phyloP scores from a whole-genome alignment of 2,797 vertebrate genomes.

The Melanotaenia trifasciata region DNA sequence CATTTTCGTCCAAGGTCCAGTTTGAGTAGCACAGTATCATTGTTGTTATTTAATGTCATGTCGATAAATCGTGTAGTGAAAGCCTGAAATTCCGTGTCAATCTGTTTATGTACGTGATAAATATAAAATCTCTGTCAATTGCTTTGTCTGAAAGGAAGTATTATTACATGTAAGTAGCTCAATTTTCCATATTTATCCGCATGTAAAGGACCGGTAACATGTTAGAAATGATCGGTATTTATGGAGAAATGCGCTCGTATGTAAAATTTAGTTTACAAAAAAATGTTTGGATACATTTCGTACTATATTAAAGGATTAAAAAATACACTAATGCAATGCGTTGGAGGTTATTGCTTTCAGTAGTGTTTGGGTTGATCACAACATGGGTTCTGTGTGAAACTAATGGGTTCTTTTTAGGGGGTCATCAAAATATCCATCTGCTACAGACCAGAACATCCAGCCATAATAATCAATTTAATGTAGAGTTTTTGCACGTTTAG shows the following conservation, averaged over 20 bases:
- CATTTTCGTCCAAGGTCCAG: conserved; percentile 98
- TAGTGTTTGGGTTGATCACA: conserved; percentile 52
- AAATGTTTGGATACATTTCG: conserved; percentile 99
- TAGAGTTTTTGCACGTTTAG: conserved; percentile 23
- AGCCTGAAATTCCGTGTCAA: conserved; percentile 99
- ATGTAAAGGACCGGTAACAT: conserved; percentile 99
- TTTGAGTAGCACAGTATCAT: conserved; percentile 99
- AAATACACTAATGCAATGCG: conserved; percentile 86
- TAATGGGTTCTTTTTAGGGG: conserved; percentile 26
- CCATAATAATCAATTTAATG: conserved; percentile 6
- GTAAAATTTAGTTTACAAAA: conserved; percentile 99
- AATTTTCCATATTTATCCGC: conserved; percentile 99
- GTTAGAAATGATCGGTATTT: conserved; percentile 99
- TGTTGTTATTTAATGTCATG: conserved; percentile 99
- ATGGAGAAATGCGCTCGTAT: conserved; percentile 99
- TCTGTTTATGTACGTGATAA: conserved; percentile 99
- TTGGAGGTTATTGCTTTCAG: conserved; percentile 87
- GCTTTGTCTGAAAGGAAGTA: conserved; percentile 94
- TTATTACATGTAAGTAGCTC: conserved; percentile 98
- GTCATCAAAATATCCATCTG: conserved; percentile 5
- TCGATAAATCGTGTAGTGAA: conserved; percentile 99
- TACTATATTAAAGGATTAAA: conserved; percentile 99
- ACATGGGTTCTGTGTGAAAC: conserved; percentile 50
- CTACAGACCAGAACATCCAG: conserved; percentile 14
- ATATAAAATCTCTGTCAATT: conserved; percentile 96